Conservation (phyloP, 2,888 invertebrate species). For the Podabrus alpinus region DNA sequence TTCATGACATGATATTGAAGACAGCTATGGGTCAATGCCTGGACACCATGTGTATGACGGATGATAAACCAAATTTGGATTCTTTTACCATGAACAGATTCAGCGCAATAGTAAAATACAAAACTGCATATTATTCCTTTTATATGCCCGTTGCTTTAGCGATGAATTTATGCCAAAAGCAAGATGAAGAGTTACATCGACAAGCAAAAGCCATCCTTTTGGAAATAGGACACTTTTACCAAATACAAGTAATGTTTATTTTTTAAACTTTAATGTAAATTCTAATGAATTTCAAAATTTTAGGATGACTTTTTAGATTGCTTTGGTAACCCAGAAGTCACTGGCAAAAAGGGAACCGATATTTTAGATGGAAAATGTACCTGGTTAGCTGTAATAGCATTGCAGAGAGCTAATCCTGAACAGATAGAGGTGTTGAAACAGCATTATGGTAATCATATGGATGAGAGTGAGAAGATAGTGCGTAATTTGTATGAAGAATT, state of each 20-base stretch:
- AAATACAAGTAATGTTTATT: slow-evolving; percentile 73
- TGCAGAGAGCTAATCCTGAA: not conserved
- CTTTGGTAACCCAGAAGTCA: slow-evolving; percentile 82
- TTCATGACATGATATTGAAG: slow-evolving; percentile 75
- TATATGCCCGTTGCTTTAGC: slow-evolving; percentile 88
- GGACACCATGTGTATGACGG: slow-evolving; percentile 68
- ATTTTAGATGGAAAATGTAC: slow-evolving; percentile 96
- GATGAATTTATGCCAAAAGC: slow-evolving; percentile 80
- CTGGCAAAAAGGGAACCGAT: slow-evolving; percentile 89
- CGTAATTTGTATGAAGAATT: slow-evolving; percentile 78
- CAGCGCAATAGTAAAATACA: slow-evolving; percentile 85
- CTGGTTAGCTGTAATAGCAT: slow-evolving; percentile 74
- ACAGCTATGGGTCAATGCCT: slow-evolving; percentile 83
- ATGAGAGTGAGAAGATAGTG: slow-evolving; percentile 63
- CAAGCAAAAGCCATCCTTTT: slow-evolving; percentile 42
- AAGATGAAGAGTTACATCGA: slow-evolving; percentile 78
- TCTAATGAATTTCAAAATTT: slow-evolving; percentile 1
- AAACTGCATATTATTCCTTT: slow-evolving; percentile 93
- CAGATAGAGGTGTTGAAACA: not conserved
- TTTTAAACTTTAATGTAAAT: not conserved
- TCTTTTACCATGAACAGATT: slow-evolving; percentile 86
- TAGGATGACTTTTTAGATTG: slow-evolving; percentile 90
- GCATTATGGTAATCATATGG: not conserved
- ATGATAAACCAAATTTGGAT: slow-evolving; percentile 66
- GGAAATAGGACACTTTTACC: slow-evolving; percentile 93